Percentiles rank a stretch among this genome's conserved stretches.
phyloP scores from a whole-genome alignment of 2,797 vertebrate genomes.

The Bradypus variegatus region DNA sequence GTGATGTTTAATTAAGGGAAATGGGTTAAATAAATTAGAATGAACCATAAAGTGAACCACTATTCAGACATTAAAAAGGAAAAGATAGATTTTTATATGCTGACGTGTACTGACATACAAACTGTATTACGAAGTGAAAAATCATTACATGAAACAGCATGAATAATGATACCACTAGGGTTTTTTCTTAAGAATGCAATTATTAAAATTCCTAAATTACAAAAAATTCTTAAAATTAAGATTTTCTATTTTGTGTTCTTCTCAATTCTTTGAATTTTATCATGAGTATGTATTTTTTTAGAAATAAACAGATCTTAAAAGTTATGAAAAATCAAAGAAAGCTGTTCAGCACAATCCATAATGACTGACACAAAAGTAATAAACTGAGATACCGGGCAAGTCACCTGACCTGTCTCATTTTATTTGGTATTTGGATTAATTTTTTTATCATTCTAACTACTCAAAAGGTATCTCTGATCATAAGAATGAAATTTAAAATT shows the following conservation, averaged over 20 bases:
- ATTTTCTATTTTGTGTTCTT: neutral
- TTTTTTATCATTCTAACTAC: neutral
- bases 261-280: neutral
- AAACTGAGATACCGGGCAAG: neutral
- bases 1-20: neutral
- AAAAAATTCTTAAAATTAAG: neutral
- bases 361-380: neutral
- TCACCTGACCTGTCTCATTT: neutral
- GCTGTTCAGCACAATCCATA: neutral
- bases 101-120: neutral
- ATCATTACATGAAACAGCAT: neutral
- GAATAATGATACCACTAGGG: neutral
- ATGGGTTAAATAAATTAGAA: neutral
- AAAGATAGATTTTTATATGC: neutral
- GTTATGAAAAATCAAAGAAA: conserved; percentile 14
- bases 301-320: too few species aligned
- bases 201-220: conserved; percentile 8
- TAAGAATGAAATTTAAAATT: neutral
- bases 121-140: neutral
- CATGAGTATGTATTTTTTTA: neutral
- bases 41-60: neutral
- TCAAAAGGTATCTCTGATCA: neutral
- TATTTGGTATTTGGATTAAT: neutral
- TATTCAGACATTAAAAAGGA: neutral
- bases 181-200: neutral